Evolutionary conservation across 2,113 vertebrate genomes (phyloP).

Genomic region (Crocuta crocuta): DNA sequence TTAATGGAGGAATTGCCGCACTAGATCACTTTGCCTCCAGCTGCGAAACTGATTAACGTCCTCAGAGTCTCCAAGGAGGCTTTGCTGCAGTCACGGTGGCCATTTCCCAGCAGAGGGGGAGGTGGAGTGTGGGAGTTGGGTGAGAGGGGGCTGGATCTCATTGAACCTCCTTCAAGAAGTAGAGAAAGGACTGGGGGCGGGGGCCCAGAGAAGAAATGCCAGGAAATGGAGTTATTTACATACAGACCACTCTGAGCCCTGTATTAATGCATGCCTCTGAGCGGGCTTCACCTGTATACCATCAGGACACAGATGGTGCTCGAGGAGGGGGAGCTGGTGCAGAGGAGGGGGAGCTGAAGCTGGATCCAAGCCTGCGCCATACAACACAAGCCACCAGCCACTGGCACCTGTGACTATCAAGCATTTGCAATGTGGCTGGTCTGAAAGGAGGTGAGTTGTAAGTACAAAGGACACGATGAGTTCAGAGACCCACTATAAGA

Average conservation of each 20-base stretch:
- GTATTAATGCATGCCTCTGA: accelerated
- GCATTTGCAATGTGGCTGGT: neutral
- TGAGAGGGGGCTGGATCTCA: neutral
- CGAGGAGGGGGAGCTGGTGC: neutral
- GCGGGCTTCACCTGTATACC: neutral
- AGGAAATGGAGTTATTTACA: neutral
- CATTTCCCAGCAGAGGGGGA: neutral
- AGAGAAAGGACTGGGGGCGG: neutral
- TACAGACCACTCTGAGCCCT: neutral
- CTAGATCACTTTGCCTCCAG: slow-evolving; percentile 72
- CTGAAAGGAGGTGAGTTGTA: neutral
- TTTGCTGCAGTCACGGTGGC: neutral
- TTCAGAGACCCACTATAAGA: neutral
- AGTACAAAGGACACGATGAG: too few relatives aligned
- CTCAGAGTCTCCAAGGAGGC: slow-evolving; percentile 50
- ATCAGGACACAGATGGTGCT: neutral
- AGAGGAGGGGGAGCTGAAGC: neutral
- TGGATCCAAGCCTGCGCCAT: neutral
- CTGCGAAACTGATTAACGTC: slow-evolving; percentile 66
- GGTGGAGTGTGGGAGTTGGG: too few relatives aligned
- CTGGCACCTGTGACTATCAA: accelerated
- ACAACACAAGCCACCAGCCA: neutral
- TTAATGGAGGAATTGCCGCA: slow-evolving; percentile 52
- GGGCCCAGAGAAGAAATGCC: neutral
- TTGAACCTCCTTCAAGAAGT: neutral